A percentile compares a stretch with the other conserved stretches of the same genome.
Conservation (phyloP, 2,888 invertebrate genomes). For the Glaucopsyche alexis region DNA sequence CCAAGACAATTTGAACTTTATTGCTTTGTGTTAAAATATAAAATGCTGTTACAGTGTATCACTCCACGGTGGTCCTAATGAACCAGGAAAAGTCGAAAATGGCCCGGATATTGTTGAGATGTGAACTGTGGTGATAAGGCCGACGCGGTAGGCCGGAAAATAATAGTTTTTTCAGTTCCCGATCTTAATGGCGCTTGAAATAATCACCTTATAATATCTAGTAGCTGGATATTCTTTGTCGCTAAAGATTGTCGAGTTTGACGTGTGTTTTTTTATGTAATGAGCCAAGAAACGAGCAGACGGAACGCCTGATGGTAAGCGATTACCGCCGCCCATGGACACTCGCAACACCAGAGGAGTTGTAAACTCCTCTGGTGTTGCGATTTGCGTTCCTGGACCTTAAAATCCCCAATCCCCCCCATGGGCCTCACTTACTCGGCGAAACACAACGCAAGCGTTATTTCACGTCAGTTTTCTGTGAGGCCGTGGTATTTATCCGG, state of each 20-base stretch:
- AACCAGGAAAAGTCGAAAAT: slow-evolving; percentile 36
- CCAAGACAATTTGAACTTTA: slow-evolving; percentile 16
- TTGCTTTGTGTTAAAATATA: not conserved
- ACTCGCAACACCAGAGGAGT: no score
- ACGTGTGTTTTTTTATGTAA: not conserved
- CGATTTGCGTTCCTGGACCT: no score
- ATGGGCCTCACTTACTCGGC: no score
- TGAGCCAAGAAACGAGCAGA: no score
- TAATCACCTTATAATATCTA: slow-evolving; percentile 18
- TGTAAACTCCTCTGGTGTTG: no score
- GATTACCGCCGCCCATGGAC: no score
- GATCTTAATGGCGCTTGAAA: slow-evolving; percentile 11
- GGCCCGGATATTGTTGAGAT: slow-evolving; percentile 23
- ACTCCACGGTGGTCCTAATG: slow-evolving; percentile 38
- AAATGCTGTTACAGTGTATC: not conserved
- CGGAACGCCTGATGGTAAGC: no score
- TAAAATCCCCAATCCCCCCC: no score
- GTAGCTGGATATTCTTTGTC: not conserved
- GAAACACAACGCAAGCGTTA: no score
- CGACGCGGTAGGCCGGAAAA: slow-evolving; percentile 28
- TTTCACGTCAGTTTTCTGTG: no score
- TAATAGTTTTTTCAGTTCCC: slow-evolving; percentile 28
- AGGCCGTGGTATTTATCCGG: no score
- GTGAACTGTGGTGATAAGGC: slow-evolving; percentile 26
- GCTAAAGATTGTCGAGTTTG: not conserved